These are phyloP conservation scores for Diplolepis rosae DNA, from an alignment of 2,888 invertebrate species.

Conservation along the genomic window DNA sequence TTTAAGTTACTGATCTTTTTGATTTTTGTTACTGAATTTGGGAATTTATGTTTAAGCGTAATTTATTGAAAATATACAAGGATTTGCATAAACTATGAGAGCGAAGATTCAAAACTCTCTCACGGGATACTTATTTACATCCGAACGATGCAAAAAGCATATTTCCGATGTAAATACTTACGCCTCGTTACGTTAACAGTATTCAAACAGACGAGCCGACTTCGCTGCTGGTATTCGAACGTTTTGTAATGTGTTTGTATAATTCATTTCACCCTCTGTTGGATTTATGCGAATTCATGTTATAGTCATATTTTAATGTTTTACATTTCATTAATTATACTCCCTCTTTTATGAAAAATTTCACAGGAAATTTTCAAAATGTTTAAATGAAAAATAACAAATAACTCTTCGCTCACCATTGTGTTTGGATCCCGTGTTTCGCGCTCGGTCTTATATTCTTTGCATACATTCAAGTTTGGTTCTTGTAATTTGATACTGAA, in stretches of 20 bases:
- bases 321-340: background rate
- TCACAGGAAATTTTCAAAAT: background rate
- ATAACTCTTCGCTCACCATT: too few relatives aligned
- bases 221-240: conserved; percentile 28
- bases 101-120: conserved; percentile 30
- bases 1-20: too few relatives aligned
- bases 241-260: conserved; percentile 26
- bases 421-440: too few relatives aligned
- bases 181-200: conserved; percentile 65
- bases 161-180: conserved; percentile 63
- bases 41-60: too few relatives aligned
- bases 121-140: conserved; percentile 52
- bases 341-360: too few relatives aligned
- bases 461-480: too few relatives aligned
- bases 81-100: conserved; percentile 1
- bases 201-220: conserved; percentile 59
- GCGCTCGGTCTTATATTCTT: too few relatives aligned
- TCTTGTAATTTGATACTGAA: too few relatives aligned
- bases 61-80: background rate
- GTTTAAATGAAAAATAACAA: too few relatives aligned
- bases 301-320: background rate
- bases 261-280: background rate
- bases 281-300: background rate
- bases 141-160: conserved; percentile 49
- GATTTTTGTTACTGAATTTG: too few relatives aligned